phyloP scores from a whole-genome alignment of 2,113 vertebrate genomes.

The Onychostruthus taczanowskii region DNA sequence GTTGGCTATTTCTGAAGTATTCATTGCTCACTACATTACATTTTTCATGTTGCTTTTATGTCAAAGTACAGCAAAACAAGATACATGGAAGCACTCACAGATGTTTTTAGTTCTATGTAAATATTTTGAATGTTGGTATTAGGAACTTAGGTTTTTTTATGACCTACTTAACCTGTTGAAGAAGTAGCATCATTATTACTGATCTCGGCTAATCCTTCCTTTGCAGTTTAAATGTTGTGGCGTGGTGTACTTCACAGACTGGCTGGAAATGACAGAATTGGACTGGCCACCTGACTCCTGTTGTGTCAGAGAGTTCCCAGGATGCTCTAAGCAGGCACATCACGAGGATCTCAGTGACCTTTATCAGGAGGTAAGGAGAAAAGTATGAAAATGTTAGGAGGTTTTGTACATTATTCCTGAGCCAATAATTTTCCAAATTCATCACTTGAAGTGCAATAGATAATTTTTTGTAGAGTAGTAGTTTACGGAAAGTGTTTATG shows the following conservation, averaged over 20 bases:
- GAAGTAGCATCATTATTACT: conserved; percentile 18
- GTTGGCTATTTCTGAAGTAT: background rate
- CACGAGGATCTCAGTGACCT: conserved; percentile 92
- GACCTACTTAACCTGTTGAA: background rate
- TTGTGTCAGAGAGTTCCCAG: conserved; percentile 91
- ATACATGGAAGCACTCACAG: background rate
- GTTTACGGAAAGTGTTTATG: background rate
- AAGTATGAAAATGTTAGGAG: background rate
- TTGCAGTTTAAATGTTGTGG: conserved; percentile 96
- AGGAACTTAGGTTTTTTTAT: background rate
- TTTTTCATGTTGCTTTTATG: background rate
- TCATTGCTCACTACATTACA: background rate
- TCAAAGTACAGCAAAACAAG: background rate
- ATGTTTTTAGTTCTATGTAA: background rate
- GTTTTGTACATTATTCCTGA: background rate
- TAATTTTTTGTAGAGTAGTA: background rate
- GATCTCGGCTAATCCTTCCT: conserved; percentile 40
- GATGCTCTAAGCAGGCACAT: conserved; percentile 91
- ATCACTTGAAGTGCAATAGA: background rate
- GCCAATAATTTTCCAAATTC: background rate
- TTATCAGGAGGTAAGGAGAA: conserved; percentile 88
- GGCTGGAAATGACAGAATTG: conserved; percentile 99
- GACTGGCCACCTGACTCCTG: conserved; percentile 98
- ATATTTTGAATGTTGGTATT: background rate
- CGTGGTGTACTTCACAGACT: conserved; percentile 98